These are phyloP conservation scores for Heliocidaris erythrogramma DNA, from an alignment of 35 echinoderm and acorn worm genomes.

Conservation along the genomic window DNA sequence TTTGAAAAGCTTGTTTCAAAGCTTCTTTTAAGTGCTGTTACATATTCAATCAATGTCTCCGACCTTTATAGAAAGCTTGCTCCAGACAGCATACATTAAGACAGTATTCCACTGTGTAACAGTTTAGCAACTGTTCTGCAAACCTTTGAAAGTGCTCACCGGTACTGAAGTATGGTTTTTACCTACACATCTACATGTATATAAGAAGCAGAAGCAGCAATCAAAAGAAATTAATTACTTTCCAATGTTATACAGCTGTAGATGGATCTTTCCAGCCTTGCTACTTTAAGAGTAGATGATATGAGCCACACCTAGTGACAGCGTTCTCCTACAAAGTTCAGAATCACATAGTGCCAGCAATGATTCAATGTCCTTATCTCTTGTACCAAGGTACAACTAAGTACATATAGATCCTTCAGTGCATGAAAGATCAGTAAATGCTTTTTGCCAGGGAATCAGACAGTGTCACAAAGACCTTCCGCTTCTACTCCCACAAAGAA, in stretches of 20 bases:
- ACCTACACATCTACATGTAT: background rate
- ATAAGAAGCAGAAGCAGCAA: background rate
- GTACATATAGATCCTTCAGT: too few species aligned
- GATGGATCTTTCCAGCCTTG: background rate
- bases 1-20: background rate
- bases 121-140: background rate
- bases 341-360: background rate
- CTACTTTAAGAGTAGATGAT: background rate
- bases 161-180: background rate
- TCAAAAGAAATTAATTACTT: background rate
- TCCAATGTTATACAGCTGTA: background rate
- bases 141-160: background rate
- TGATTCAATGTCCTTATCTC: background rate
- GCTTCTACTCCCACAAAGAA: background rate
- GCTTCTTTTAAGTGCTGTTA: background rate
- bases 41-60: background rate
- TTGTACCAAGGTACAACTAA: too few species aligned
- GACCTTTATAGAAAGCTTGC: background rate
- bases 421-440: background rate
- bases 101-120: background rate
- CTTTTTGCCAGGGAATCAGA: background rate
- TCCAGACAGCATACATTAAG: background rate
- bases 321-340: background rate
- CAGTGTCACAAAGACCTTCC: background rate
- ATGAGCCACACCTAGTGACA: background rate